Base-by-base conservation (phyloP, 2,113 vertebrate genomes). In the Labrus mixtus region DNA sequence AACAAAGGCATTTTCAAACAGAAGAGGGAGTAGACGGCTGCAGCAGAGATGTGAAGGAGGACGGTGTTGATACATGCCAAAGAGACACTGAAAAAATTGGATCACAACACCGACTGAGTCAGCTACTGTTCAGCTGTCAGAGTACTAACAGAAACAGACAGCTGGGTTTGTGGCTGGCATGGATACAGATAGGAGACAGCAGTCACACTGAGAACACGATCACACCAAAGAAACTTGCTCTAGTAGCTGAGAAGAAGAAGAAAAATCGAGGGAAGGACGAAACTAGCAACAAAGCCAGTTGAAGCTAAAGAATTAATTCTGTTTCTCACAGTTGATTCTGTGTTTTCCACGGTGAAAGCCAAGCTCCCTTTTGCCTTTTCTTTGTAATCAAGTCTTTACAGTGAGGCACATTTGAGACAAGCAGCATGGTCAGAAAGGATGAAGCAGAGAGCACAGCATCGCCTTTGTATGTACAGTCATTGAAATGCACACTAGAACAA, bases 51-150 rank as follows among this genome's bases (percentile, higher is more conserved):
- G 54, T 58, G 43, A 69, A 53, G 45, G 6, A 56, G 41, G 58
- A 61, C 16, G 1, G 43, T 29, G 73, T 41, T 48, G 69, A 70
- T 69, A 39, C 25, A 41, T 66, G 48, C 54, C 53, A 60, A 25
- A 68, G 66, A 73, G 36, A 46, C 23, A 8, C 13, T 19, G 29
- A 72, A 79, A 33, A 60, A 76, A 68, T 45, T 54, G 70, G 63
- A 84, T 78, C 62, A 68, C 20, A 78, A 58, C 63, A 65, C 16
- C 1, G 1, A 78, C 63, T 48, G 77, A 80, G 73, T 75, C 81
- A 51, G 58, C 67, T 65, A 61, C 60, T 68, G 41, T 79, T 81
- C 43, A 65, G 59, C 68, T 79, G 85, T 84, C 81, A 77, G 39
- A 73, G 39, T 3, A 29, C 22, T 45, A 78, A 84, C 41, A 20